A percentile compares a stretch with the other conserved stretches of the same genome.
phyloP scores from a whole-genome alignment of 2,113 vertebrate genomes.

The Asarcornis scutulata region DNA sequence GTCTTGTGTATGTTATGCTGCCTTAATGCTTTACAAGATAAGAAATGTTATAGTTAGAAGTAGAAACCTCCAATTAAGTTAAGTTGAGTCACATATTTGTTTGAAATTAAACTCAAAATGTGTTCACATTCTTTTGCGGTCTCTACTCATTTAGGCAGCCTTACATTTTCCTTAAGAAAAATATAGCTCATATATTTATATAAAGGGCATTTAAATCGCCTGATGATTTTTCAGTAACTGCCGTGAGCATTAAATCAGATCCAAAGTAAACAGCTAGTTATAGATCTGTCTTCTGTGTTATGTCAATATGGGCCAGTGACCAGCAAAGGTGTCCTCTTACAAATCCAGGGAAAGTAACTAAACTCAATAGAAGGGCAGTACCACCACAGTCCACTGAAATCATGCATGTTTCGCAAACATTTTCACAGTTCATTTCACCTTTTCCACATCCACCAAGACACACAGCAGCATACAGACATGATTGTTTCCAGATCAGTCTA shows the following conservation, averaged over 20 bases:
- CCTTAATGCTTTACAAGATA: constrained; percentile 64
- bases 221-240: neutral
- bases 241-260: neutral
- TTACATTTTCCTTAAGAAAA: neutral
- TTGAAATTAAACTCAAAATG: constrained; percentile 48
- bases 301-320: neutral
- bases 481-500: neutral
- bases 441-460: neutral
- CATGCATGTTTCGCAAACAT: neutral
- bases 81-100: constrained; percentile 41
- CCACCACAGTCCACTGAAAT: constrained; percentile 31
- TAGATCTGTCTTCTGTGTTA: neutral
- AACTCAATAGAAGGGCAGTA: neutral
- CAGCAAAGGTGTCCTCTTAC: constrained; percentile 20
- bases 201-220: neutral
- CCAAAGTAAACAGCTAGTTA: constrained; percentile 23
- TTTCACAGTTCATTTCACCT: constrained; percentile 34
- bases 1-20: constrained; percentile 52
- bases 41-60: constrained; percentile 63
- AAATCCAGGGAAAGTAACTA: neutral
- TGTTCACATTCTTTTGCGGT: neutral
- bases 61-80: constrained; percentile 60
- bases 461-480: neutral
- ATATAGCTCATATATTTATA: neutral
- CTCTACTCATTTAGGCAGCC: neutral